These are phyloP conservation scores for Habroteleia sp. DNA, from an alignment of 2,888 invertebrate genomes.

Conservation along the genomic window DNA sequence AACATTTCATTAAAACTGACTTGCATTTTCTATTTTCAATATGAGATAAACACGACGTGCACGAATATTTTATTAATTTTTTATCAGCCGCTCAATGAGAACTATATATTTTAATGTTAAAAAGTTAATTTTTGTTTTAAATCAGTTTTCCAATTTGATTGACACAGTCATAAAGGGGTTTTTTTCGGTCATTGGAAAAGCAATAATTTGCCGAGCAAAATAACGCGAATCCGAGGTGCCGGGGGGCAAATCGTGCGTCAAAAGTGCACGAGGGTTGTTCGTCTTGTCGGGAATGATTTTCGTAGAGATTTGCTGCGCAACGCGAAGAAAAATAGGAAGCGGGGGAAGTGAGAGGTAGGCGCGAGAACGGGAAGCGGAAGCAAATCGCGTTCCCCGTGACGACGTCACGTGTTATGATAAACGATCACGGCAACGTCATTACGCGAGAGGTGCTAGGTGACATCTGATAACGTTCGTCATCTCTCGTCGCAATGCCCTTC, in stretches of 20 bases:
- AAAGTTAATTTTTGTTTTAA: too few species aligned
- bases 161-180: constrained; percentile 7
- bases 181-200: constrained; percentile 38
- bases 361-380: constrained; percentile 74
- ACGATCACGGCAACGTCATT: constrained; percentile 76
- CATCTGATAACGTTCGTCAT: constrained; percentile 80
- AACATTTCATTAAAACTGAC: too few species aligned
- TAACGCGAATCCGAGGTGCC: constrained; percentile 29
- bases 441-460: constrained; percentile 77
- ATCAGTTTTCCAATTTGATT: constrained; percentile 14
- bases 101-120: too few species aligned
- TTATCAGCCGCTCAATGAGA: too few species aligned
- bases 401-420: constrained; percentile 79
- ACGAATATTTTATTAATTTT: too few species aligned
- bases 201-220: constrained; percentile 43
- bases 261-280: constrained; percentile 59
- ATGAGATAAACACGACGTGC: too few species aligned
- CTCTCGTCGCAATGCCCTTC: constrained; percentile 75
- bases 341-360: constrained; percentile 65
- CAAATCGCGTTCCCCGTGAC: constrained; percentile 78
- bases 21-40: too few species aligned
- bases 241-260: constrained; percentile 63
- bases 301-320: constrained; percentile 54
- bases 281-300: constrained; percentile 61
- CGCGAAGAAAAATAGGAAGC: constrained; percentile 60